Base-by-base conservation (phyloP, 1,140 invertebrate genomes). In the Agrypnia vestita region DNA sequence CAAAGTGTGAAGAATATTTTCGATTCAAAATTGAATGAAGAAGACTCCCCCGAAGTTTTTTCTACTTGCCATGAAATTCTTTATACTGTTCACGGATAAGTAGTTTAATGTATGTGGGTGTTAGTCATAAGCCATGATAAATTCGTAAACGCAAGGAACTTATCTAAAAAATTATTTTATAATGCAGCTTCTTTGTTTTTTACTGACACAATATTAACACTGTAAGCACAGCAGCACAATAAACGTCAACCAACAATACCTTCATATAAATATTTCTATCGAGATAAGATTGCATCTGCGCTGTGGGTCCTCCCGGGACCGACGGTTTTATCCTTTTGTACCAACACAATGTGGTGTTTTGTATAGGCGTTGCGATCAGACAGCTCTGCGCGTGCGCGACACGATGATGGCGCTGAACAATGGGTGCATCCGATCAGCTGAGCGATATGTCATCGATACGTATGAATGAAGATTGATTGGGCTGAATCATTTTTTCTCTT, bases 371-470 rank as follows among this genome's bases (percentile, higher is more conserved):
- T 21, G 19, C 25, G 53, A 9, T 62, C 19, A 13, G 25, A 62
- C 64, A 51, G 8, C 64, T 55, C 1, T 44, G 67, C 67, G 78
- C 69, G 67, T 79, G 78, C 78, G 67, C 69, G 17, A 10, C 11
- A 78, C 67, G 72, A 79, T 62, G 44, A 44, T 25, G 67, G 64
- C 69, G 56, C 43, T 53, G 25, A 74, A 80, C 78, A 75, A 80
- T 75, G 71, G 59, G 47, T 13, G 46, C 46, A 47, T n/a, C 13
- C 25, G 74, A 80, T 76, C 79, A 80, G 73, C 59, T 76, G 71
- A 75, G 21, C 72, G 61, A 80, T 80, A 76, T 76, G 79, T 76
- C 79, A 80, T 71, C 79, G 79, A 80, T 59, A 67, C 73, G 46
- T 76, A n/a, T 35, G 17, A 76, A 80, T 80, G 44, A 62, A 80